Evolutionary conservation across 2,113 vertebrate genomes (phyloP).

Genomic region (Rattus norvegicus): DNA sequence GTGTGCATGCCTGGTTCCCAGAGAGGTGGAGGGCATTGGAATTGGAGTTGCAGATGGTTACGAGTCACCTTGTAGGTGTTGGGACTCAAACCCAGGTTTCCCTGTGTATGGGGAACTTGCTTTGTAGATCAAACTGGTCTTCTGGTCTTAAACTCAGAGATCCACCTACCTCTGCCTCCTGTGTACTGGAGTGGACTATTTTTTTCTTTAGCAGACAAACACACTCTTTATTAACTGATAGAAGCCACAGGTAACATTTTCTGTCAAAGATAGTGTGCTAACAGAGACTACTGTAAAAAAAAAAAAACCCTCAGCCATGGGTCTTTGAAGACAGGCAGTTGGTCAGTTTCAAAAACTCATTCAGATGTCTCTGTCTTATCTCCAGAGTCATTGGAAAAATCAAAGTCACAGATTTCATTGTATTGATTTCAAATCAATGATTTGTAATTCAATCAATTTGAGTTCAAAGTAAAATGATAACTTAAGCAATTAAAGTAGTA

Average conservation of each 20-base stretch:
- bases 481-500: conserved; percentile 28
- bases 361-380: neutral
- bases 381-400: neutral
- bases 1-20: no score
- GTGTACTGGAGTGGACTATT: neutral
- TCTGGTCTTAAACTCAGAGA: neutral
- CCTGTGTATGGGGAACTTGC: neutral
- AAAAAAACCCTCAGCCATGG: neutral
- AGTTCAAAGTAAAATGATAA: conserved; percentile 50
- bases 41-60: no score
- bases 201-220: neutral
- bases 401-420: neutral
- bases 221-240: neutral
- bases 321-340: neutral
- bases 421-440: conserved; percentile 5
- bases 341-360: neutral
- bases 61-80: neutral
- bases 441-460: neutral
- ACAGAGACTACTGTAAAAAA: neutral
- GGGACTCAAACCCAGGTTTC: neutral
- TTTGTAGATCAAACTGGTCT: neutral
- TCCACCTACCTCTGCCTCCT: neutral
- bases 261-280: neutral
- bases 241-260: neutral
- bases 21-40: no score